These are phyloP conservation scores for Subanguina moxae DNA, from an alignment of 1,140 invertebrate genomes.

Conservation along the genomic window DNA sequence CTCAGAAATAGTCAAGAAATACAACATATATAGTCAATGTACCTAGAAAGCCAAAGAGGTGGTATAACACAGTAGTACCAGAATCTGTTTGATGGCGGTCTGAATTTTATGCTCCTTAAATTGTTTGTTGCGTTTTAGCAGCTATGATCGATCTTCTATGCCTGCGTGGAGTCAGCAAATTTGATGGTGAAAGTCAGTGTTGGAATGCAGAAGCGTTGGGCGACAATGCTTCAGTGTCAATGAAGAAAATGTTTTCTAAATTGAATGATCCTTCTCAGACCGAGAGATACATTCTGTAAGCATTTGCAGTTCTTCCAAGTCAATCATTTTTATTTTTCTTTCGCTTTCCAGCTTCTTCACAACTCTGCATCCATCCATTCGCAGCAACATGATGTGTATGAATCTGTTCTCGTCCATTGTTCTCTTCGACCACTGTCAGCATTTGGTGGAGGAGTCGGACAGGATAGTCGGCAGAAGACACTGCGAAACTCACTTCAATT, in stretches of 20 bases:
- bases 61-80: too few species aligned
- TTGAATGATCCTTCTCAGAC: too few species aligned
- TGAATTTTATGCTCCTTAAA: neutral
- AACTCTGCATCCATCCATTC: neutral
- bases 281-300: too few species aligned
- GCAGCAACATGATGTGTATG: constrained; percentile 39
- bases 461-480: constrained; percentile 20
- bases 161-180: constrained; percentile 33
- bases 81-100: neutral
- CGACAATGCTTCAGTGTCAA: too few species aligned
- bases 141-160: too few species aligned
- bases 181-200: constrained; percentile 31
- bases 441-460: constrained; percentile 1
- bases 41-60: too few species aligned
- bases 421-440: constrained; percentile 38
- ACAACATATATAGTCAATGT: too few species aligned
- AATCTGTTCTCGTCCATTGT: constrained; percentile 44
- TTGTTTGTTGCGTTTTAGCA: neutral
- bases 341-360: neutral
- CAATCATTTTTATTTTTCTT: too few species aligned
- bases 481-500: constrained; percentile 35
- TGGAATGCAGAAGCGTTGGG: constrained; percentile 31
- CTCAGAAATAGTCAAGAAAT: too few species aligned
- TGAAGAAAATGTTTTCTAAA: too few species aligned
- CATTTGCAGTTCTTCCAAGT: too few species aligned